Evolutionary conservation across 2,113 vertebrate genomes (phyloP).

Genomic region (Ivindomyrus marchei): DNA sequence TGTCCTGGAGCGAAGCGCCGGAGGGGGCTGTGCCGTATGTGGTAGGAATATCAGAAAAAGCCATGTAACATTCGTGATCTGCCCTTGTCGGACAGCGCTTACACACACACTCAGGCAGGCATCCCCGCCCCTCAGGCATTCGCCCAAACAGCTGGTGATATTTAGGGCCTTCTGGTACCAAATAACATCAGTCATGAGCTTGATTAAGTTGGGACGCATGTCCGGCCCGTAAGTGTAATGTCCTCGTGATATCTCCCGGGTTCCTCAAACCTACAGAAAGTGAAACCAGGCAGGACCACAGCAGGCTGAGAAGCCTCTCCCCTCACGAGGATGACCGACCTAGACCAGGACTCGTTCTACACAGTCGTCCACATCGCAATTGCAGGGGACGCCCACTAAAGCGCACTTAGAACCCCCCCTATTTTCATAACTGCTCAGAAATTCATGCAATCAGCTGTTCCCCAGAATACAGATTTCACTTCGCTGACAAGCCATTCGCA

Average conservation of each 20-base stretch:
- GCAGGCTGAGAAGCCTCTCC: neutral
- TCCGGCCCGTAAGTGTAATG: neutral
- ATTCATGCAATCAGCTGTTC: neutral
- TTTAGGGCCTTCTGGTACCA: neutral
- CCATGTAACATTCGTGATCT: constrained; percentile 25
- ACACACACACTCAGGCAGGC: neutral
- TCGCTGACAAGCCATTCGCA: neutral
- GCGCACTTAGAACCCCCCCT: neutral
- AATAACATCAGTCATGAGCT: neutral
- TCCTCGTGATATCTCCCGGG: neutral
- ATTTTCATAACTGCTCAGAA: neutral
- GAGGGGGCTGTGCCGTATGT: neutral
- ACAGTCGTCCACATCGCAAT: neutral
- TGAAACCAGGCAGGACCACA: neutral
- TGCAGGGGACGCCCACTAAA: neutral
- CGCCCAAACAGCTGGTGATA: neutral
- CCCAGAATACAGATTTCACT: neutral
- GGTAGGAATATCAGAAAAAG: neutral
- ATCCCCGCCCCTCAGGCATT: neutral
- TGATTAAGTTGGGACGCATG: neutral
- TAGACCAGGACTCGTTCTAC: neutral
- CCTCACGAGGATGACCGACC: neutral
- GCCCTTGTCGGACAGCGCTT: neutral
- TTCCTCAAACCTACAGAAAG: neutral
- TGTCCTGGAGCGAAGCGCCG: constrained; percentile 9